Percentiles rank a stretch among this genome's conserved stretches.
Evolutionary conservation across 1,140 invertebrate species (phyloP).

Genomic region (Dreissena rostriformis): DNA sequence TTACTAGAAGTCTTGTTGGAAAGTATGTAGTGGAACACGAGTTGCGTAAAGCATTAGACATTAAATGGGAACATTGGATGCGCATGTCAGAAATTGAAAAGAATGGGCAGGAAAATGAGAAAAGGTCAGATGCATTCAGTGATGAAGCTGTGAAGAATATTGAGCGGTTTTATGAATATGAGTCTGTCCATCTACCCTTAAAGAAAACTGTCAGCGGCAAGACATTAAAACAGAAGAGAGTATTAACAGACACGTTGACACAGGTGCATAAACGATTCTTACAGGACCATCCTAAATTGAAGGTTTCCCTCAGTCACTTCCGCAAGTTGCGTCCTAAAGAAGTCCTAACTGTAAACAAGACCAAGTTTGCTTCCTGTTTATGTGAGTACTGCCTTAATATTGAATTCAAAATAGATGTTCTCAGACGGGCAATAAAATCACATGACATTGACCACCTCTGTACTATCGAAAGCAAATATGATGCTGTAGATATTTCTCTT

Average conservation of each 20-base stretch:
- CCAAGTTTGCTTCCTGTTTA: constrained; percentile 34
- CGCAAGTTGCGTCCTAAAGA: constrained; percentile 39
- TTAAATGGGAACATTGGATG: constrained; percentile 41
- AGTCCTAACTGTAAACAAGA: constrained; percentile 22
- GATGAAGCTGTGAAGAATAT: constrained; percentile 5
- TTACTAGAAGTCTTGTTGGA: background rate
- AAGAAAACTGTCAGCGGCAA: constrained; percentile 35
- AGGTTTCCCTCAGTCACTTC: constrained; percentile 43
- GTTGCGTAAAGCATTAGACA: constrained; percentile 9
- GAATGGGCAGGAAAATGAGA: background rate
- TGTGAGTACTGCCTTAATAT: constrained; percentile 52
- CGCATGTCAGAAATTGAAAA: constrained; percentile 1
- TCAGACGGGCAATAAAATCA: constrained; percentile 1
- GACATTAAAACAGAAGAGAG: constrained; percentile 5
- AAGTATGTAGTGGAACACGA: constrained; percentile 21
- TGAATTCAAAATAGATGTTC: constrained; percentile 28
- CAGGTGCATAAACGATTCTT: constrained; percentile 26
- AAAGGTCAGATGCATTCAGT: constrained; percentile 34
- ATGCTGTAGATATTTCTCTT: constrained; percentile 6
- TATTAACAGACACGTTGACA: constrained; percentile 29
- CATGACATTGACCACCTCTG: background rate
- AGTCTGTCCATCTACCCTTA: constrained; percentile 18
- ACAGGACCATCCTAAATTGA: constrained; percentile 15
- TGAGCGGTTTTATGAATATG: constrained; percentile 28
- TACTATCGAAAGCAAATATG: constrained; percentile 39